Evolutionary conservation across 2,113 vertebrate species (phyloP), one percentile per base, ranked within the genome.

Genomic region (Albula goreensis): DNA sequence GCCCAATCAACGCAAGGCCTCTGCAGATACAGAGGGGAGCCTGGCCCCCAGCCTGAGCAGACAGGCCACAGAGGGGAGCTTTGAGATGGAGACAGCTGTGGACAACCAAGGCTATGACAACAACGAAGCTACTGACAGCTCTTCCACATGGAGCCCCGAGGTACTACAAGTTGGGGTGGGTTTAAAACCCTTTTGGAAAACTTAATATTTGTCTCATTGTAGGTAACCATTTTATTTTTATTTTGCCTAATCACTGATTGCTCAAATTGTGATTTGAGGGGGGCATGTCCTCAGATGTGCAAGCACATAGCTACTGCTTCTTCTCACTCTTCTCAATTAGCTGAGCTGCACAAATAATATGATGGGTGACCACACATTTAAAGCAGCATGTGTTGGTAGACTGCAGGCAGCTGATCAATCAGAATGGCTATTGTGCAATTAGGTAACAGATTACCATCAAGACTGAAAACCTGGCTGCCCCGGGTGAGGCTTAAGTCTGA

Each of bases 101-200:
- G 94, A 93, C 84, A 92, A 82, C 53, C 95, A 91, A 51, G 92
- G 92, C 51, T 91, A 93, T 51, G 95, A 96, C 91, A 94, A 92
- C 86, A 94, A 94, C 0, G 95, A 96, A 3, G 92, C 91, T 70
- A 94, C 96, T 0, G 96, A 97, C 89, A 96, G 94, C 91, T 97
- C 96, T 74, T 96, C 96, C 0, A 91, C 93, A 22, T 98, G 96
- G 96, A 97, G 94, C 91, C 96, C 97, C 53, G 97, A 98, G 97
- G 98, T 98, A 96, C 87, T 85, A 83, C 86, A 77, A 63, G 0
- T 1, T 51, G 66, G 51, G 8, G 50, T 10, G 22, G 19, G 56
- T 11, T 50, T 22, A 70, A 31, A n/a, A 9, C 0, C 60, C 10
- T 49, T 50, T 49, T 49, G 22, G 25, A 66, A n/a, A 51, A 70